Evolutionary conservation across 2,888 invertebrate species (phyloP).

Genomic region (Stomorhina lunata): DNA sequence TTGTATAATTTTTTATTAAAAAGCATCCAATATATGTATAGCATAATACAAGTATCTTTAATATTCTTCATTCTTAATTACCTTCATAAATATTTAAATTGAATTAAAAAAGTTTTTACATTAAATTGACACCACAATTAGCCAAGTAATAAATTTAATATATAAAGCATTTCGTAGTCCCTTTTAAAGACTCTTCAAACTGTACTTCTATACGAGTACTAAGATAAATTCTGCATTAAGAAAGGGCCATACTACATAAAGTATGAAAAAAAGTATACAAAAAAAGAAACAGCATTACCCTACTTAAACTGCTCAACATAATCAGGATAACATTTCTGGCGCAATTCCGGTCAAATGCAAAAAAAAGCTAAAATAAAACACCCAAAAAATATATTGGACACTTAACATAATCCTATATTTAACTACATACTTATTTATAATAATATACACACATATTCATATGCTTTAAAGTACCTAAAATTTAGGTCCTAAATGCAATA

Average conservation of each 20-base stretch:
- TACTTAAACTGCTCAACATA: constrained; percentile 40
- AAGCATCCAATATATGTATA: no score
- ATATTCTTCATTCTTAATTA: neutral
- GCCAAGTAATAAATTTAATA: constrained; percentile 3
- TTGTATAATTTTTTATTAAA: neutral
- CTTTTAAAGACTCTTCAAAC: neutral
- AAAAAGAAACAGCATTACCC: constrained; percentile 8
- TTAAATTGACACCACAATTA: neutral
- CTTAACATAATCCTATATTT: constrained; percentile 1
- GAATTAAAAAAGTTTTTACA: neutral
- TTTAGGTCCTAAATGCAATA: neutral
- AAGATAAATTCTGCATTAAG: neutral
- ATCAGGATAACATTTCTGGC: constrained; percentile 54
- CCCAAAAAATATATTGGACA: constrained; percentile 3
- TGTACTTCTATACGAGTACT: constrained; percentile 22
- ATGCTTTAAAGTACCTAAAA: neutral
- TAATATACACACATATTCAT: neutral
- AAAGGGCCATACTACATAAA: neutral
- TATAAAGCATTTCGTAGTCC: neutral
- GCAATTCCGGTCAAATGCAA: constrained; percentile 50
- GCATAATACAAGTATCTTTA: no score
- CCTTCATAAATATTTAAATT: neutral
- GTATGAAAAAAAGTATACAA: neutral
- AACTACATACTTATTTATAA: neutral
- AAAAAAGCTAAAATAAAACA: neutral